These are phyloP conservation scores for Mechanitis mazaeus DNA, from an alignment of 2,888 invertebrate genomes.

Conservation along the genomic window DNA sequence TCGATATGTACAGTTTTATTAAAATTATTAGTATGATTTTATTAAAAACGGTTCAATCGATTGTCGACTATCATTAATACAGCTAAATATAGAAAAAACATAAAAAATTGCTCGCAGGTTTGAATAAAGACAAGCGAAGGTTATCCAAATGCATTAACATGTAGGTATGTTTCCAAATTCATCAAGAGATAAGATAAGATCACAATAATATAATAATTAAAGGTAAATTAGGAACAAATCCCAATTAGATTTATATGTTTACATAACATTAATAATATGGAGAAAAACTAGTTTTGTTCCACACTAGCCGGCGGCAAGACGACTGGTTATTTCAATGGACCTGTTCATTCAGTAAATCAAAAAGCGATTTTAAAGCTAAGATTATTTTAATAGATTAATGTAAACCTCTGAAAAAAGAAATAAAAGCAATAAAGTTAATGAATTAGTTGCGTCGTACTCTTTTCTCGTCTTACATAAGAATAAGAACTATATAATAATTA, in stretches of 20 bases:
- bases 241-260: constrained; percentile 57
- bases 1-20: neutral
- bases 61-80: no score
- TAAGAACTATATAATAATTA: constrained; percentile 30
- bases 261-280: constrained; percentile 49
- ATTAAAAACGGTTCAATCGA: no score
- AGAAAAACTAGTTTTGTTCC: constrained; percentile 39
- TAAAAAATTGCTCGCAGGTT: constrained; percentile 23
- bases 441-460: constrained; percentile 24
- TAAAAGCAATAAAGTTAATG: constrained; percentile 12
- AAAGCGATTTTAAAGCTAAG: constrained; percentile 41
- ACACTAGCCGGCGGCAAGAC: constrained; percentile 39
- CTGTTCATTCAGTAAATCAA: constrained; percentile 39
- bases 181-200: constrained; percentile 14
- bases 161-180: constrained; percentile 9
- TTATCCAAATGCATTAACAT: constrained; percentile 20
- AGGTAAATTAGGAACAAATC: constrained; percentile 54
- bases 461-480: constrained; percentile 22
- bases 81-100: no score
- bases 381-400: constrained; percentile 44
- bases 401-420: constrained; percentile 40
- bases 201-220: constrained; percentile 48
- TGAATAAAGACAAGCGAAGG: constrained; percentile 23
- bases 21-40: no score
- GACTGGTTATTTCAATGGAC: constrained; percentile 34